These are phyloP conservation scores for Sabatieria punctata DNA, from an alignment of 2,888 invertebrate species.

Conservation along the genomic window DNA sequence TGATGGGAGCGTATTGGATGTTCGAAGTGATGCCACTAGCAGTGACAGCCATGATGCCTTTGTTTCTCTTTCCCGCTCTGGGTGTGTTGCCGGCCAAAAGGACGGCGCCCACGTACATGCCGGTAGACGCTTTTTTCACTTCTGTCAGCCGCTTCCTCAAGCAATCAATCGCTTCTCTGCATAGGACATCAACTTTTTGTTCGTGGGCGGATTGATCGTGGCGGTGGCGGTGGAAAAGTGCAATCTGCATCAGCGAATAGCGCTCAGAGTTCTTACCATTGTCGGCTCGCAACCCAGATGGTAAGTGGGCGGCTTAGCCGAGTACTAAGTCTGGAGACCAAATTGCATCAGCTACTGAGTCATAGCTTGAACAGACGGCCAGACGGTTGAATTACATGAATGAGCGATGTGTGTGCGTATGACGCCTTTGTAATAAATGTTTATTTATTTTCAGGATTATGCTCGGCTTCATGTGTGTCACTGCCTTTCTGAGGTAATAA, in stretches of 20 bases:
- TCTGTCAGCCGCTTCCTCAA: neutral
- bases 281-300: neutral
- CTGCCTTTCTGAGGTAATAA: conserved; percentile 19
- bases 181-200: conserved; percentile 2
- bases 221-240: neutral
- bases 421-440: too few species aligned
- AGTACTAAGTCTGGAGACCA: too few species aligned
- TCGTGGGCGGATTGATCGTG: neutral
- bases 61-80: conserved; percentile 23
- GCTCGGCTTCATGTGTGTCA: conserved; percentile 27
- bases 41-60: conserved; percentile 24
- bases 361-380: too few species aligned
- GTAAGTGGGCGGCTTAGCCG: too few species aligned
- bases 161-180: neutral
- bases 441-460: conserved; percentile 19
- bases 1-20: conserved; percentile 27
- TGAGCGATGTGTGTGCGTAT: too few species aligned
- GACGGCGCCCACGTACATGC: conserved; percentile 23
- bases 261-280: neutral
- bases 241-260: neutral
- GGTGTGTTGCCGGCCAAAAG: conserved; percentile 21
- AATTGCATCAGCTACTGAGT: too few species aligned
- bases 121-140: conserved; percentile 16
- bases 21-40: conserved; percentile 26
- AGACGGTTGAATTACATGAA: too few species aligned